Percentiles rank a stretch among this genome's conserved stretches.
Conservation (phyloP, 2,888 invertebrate species). For the Sphinx pinastri region DNA sequence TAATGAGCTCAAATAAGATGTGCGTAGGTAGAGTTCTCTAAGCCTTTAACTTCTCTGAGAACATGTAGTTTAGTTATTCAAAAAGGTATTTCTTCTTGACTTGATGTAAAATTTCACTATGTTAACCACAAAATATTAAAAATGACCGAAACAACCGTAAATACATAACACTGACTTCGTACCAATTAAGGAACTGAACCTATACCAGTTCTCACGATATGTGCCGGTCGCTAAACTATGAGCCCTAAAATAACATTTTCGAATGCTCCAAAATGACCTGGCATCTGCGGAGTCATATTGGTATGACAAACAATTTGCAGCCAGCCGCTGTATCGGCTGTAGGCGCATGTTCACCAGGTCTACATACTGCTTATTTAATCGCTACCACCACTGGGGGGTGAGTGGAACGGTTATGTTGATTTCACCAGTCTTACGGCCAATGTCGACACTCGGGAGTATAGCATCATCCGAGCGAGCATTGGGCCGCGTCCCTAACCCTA, state of each 20-base stretch:
- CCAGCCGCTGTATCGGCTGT: conserved; percentile 40
- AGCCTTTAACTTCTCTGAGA: neutral
- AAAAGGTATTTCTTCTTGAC: neutral
- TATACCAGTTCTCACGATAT: too few species aligned
- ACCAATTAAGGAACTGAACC: too few species aligned
- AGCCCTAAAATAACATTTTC: too few species aligned
- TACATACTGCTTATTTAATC: conserved; percentile 19
- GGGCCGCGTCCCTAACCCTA: too few species aligned
- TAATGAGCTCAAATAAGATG: neutral
- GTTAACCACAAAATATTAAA: too few species aligned
- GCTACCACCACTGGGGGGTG: too few species aligned
- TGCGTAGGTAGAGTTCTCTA: neutral
- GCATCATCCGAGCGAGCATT: too few species aligned
- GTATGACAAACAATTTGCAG: conserved; percentile 59
- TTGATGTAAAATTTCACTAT: neutral
- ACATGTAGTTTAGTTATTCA: neutral
- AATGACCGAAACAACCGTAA: too few species aligned
- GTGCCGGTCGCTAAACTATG: neutral
- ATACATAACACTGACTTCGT: too few species aligned
- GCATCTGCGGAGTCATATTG: conserved; percentile 48
- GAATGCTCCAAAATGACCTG: conserved; percentile 4
- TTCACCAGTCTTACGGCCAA: too few species aligned
- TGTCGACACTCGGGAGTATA: too few species aligned
- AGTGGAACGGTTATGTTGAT: too few species aligned
- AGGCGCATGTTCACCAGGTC: conserved; percentile 42